These are phyloP conservation scores for Burhinus oedicnemus DNA, from an alignment of 2,113 vertebrate genomes.

Conservation along the genomic window DNA sequence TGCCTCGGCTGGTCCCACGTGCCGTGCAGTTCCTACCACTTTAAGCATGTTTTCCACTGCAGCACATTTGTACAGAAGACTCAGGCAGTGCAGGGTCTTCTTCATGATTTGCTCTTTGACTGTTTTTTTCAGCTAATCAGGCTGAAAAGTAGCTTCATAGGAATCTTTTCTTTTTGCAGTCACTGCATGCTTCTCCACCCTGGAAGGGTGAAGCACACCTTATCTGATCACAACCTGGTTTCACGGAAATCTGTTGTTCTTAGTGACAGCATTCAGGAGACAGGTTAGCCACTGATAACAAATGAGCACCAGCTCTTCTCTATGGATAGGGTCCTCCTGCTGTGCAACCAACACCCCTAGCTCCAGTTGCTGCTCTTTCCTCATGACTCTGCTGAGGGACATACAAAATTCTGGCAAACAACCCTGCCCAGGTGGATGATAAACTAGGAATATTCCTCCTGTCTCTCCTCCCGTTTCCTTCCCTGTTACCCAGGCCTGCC, in stretches of 20 bases:
- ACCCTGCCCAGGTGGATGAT: background rate
- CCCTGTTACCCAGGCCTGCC: background rate
- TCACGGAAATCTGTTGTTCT: background rate
- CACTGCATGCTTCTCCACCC: background rate
- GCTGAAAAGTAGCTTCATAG: background rate
- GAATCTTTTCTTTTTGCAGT: background rate
- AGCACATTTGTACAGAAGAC: background rate
- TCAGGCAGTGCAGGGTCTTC: fast-evolving
- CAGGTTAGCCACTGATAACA: background rate
- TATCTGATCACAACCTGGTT: background rate
- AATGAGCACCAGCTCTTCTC: background rate
- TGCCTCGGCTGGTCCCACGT: background rate
- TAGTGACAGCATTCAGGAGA: background rate
- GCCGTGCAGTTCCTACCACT: background rate
- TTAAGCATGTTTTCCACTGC: background rate
- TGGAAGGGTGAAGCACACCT: background rate
- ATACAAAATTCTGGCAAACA: background rate
- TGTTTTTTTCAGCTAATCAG: background rate
- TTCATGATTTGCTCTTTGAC: background rate
- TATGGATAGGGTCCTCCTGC: background rate
- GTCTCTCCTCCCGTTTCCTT: background rate
- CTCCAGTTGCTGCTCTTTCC: background rate
- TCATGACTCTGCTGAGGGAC: background rate
- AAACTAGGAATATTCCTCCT: background rate
- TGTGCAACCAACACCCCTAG: background rate